Evolutionary conservation across 2,113 vertebrate species (phyloP).

Genomic region (Neolamprologus kungweensis): DNA sequence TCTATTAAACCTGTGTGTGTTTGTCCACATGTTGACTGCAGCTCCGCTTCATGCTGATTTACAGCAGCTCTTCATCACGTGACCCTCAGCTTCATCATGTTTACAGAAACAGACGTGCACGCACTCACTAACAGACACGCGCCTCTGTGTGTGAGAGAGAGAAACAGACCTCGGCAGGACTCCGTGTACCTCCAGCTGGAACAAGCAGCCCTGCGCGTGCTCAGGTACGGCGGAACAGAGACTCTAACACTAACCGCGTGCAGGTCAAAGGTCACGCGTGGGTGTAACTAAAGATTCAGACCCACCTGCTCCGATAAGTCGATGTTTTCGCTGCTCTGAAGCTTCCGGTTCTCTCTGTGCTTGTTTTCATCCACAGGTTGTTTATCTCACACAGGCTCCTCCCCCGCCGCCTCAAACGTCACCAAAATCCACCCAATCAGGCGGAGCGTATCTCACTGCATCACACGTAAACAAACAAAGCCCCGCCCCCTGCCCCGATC

Average conservation of each 20-base stretch:
- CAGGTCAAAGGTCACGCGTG: not conserved
- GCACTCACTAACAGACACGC: not conserved
- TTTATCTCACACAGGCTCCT: constrained; percentile 31
- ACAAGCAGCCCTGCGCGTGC: not conserved
- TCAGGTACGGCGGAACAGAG: not conserved
- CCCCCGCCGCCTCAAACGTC: not conserved
- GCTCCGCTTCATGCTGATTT: not conserved
- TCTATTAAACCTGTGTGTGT: not conserved
- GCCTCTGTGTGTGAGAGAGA: accelerated
- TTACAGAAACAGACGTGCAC: not conserved
- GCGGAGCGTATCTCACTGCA: not conserved
- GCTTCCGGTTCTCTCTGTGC: not conserved
- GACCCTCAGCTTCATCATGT: not conserved
- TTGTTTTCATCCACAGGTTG: constrained; percentile 51
- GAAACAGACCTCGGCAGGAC: not conserved
- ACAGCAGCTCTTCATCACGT: not conserved
- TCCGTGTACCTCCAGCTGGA: not conserved
- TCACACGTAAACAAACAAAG: not conserved
- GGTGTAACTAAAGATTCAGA: not conserved
- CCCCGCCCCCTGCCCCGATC: not conserved
- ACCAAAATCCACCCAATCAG: not conserved
- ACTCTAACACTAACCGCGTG: not conserved
- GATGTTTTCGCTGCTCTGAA: not conserved
- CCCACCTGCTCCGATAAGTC: not conserved
- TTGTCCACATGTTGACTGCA: not conserved